Conservation (phyloP, 2,797 vertebrate species). For the Monodelphis domestica region DNA sequence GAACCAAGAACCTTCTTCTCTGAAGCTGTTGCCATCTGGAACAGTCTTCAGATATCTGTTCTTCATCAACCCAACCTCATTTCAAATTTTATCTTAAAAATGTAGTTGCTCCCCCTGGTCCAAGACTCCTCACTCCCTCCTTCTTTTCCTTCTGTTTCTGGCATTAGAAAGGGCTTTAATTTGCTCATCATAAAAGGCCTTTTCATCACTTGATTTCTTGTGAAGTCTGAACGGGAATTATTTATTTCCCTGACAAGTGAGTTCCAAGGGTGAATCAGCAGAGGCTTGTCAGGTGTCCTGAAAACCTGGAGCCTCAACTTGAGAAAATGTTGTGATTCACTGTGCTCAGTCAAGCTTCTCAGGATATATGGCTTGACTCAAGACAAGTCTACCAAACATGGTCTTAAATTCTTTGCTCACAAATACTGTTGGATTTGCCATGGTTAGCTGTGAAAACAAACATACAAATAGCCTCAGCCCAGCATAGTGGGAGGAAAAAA, state of each 20-base stretch:
- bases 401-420: background rate
- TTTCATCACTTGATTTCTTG: slow-evolving; percentile 42
- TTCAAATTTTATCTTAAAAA: slow-evolving; percentile 64
- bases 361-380: background rate
- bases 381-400: background rate
- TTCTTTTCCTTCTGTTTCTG: slow-evolving; percentile 48
- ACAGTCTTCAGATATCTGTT: background rate
- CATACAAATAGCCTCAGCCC: background rate
- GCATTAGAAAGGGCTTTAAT: slow-evolving; percentile 20
- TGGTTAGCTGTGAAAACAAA: background rate
- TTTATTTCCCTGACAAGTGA: slow-evolving; percentile 15
- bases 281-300: slow-evolving; percentile 15
- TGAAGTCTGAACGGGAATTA: slow-evolving; percentile 30
- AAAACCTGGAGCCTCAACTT: slow-evolving; percentile 19
- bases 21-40: background rate
- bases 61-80: slow-evolving; percentile 39
- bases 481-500: background rate
- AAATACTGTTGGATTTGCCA: background rate
- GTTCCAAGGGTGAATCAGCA: slow-evolving; percentile 14
- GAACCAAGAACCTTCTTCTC: slow-evolving; percentile 16
- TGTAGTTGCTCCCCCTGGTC: background rate
- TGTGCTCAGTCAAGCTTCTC: background rate
- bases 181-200: slow-evolving; percentile 12
- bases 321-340: background rate
- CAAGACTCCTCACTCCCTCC: background rate